phyloP scores from a whole-genome alignment of 2,888 invertebrate genomes.

The Torymus aiolomorphi region DNA sequence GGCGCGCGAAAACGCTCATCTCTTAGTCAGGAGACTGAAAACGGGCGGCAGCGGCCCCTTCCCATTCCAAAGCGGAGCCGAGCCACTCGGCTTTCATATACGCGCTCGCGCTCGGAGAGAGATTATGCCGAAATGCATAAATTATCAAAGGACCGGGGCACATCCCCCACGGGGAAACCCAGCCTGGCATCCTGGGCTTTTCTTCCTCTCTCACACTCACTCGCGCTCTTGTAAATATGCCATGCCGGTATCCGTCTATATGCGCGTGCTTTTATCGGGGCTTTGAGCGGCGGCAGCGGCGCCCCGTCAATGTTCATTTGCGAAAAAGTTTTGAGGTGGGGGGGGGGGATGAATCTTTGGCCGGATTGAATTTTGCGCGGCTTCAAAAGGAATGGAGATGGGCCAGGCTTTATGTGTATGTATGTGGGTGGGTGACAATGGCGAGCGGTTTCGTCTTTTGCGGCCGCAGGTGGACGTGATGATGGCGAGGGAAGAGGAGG shows the following conservation, averaged over 20 bases:
- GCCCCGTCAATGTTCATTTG: slow-evolving; percentile 43
- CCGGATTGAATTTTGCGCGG: slow-evolving; percentile 29
- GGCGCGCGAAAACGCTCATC: slow-evolving; percentile 51
- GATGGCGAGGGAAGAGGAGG: too few relatives aligned
- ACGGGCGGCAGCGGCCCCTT: background rate
- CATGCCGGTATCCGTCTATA: slow-evolving; percentile 21
- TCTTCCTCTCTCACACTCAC: background rate
- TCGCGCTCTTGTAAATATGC: slow-evolving; percentile 39
- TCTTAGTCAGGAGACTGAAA: slow-evolving; percentile 46
- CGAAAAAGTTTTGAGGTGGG: slow-evolving; percentile 37
- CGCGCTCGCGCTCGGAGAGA: slow-evolving; percentile 58
- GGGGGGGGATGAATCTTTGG: too few relatives aligned
- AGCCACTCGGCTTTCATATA: slow-evolving; percentile 51
- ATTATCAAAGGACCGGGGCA: slow-evolving; percentile 65
- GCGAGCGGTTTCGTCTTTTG: too few relatives aligned
- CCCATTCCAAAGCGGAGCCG: background rate
- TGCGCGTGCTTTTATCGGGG: slow-evolving; percentile 18
- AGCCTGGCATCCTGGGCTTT: slow-evolving; percentile 14
- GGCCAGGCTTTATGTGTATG: too few relatives aligned
- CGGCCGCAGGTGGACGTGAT: too few relatives aligned
- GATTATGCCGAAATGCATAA: slow-evolving; percentile 70
- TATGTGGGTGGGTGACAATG: too few relatives aligned
- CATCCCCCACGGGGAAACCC: slow-evolving; percentile 37
- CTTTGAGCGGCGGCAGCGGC: slow-evolving; percentile 1
- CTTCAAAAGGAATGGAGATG: too few relatives aligned